Percentiles rank a stretch among this genome's conserved stretches.
Evolutionary conservation across 1,140 invertebrate genomes (phyloP).

Genomic region (Heliconius nattereri): DNA sequence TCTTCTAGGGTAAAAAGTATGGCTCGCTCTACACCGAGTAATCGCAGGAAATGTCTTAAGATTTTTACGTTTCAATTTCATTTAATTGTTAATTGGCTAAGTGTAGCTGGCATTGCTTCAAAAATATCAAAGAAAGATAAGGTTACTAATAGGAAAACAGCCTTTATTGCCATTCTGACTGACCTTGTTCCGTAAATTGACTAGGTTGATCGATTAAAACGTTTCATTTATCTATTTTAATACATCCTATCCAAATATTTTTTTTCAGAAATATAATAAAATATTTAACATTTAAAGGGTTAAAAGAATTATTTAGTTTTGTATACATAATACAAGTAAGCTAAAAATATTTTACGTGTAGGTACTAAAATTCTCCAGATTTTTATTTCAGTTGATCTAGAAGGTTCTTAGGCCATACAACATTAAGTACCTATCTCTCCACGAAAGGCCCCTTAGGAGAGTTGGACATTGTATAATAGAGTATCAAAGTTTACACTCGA

Average conservation of each 20-base stretch:
- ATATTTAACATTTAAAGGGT: not conserved
- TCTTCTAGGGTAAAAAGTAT: too few relatives aligned
- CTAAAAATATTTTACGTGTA: too few relatives aligned
- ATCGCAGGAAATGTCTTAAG: too few relatives aligned
- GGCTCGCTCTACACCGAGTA: too few relatives aligned
- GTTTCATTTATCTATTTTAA: not conserved
- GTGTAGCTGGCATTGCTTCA: not conserved
- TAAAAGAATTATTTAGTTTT: not conserved
- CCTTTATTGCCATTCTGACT: not conserved
- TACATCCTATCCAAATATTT: not conserved
- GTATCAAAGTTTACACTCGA: constrained; percentile 8
- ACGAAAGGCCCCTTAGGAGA: not conserved
- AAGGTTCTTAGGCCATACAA: not conserved
- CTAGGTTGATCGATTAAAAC: not conserved
- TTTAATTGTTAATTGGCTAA: not conserved
- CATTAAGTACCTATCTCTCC: not conserved
- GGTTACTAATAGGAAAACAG: constrained; percentile 5
- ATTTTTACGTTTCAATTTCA: not conserved
- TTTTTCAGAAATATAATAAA: not conserved
- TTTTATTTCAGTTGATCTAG: not conserved
- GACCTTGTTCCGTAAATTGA: not conserved
- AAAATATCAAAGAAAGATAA: not conserved
- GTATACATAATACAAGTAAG: too few relatives aligned
- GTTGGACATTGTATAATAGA: not conserved
- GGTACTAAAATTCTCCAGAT: too few relatives aligned